Percentiles rank a stretch among this genome's conserved stretches.
These are phyloP conservation scores for Gnatocerus cornutus DNA, from an alignment of 2,888 invertebrate species.

Conservation along the genomic window DNA sequence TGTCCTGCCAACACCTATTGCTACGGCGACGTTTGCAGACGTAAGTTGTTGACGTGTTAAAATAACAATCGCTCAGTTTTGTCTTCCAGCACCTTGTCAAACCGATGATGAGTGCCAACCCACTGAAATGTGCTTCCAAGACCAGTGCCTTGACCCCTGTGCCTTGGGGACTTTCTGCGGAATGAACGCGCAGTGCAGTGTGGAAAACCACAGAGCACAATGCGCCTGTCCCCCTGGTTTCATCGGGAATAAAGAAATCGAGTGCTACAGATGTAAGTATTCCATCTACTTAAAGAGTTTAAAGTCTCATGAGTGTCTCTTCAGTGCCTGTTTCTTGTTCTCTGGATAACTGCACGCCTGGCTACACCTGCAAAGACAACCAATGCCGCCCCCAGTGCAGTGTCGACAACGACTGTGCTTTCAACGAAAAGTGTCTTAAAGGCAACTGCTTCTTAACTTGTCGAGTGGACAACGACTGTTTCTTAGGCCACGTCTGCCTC, in stretches of 20 bases:
- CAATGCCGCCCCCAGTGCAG: conserved; percentile 87
- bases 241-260: conserved; percentile 87
- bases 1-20: conserved; percentile 88
- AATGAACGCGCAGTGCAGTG: conserved; percentile 85
- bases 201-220: conserved; percentile 82
- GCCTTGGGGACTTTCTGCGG: conserved; percentile 85
- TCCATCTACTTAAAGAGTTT: neutral
- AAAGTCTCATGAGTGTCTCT: conserved; percentile 40
- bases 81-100: conserved; percentile 80
- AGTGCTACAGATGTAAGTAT: conserved; percentile 87
- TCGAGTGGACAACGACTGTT: conserved; percentile 92
- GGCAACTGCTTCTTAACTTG: conserved; percentile 92
- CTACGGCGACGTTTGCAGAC: conserved; percentile 85
- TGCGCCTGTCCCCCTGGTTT: conserved; percentile 90
- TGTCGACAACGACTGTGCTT: conserved; percentile 87
- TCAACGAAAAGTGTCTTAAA: conserved; percentile 90
- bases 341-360: conserved; percentile 81
- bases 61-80: neutral
- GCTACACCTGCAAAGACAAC: conserved; percentile 84
- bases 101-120: conserved; percentile 86
- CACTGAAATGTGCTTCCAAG: conserved; percentile 85
- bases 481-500: conserved; percentile 91
- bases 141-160: conserved; percentile 89
- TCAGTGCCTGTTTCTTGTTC: conserved; percentile 86
- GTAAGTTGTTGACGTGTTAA: conserved; percentile 73